Evolutionary conservation across 2,797 vertebrate genomes (phyloP).

Genomic region (Danio kyathit): DNA sequence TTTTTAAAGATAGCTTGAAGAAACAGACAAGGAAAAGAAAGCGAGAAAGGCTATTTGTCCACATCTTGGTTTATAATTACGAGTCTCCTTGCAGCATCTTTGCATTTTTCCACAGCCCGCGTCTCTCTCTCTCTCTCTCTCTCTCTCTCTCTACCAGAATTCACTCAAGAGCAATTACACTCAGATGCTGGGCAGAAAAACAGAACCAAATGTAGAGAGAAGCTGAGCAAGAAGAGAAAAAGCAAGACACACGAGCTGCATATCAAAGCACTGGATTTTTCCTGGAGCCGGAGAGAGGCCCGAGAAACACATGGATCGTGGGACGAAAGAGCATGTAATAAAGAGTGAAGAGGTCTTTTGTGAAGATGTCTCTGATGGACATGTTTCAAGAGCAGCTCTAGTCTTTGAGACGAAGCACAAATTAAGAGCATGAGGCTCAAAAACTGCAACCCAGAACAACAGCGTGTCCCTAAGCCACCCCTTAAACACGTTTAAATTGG

Average conservation of each 20-base stretch:
- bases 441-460: background rate
- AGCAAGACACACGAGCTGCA: conserved; percentile 35
- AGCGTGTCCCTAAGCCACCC: conserved; percentile 7
- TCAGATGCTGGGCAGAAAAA: conserved; percentile 22
- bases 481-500: background rate
- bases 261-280: conserved; percentile 24
- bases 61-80: conserved; percentile 32
- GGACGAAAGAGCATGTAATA: conserved; percentile 7
- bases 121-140: background rate
- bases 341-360: background rate
- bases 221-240: conserved; percentile 15
- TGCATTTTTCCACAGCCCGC: conserved; percentile 26
- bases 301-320: background rate
- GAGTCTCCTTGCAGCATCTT: conserved; percentile 25
- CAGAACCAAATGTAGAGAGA: conserved; percentile 18
- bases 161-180: conserved; percentile 45
- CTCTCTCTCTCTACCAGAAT: background rate
- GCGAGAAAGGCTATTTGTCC: conserved; percentile 3
- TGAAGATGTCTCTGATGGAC: conserved; percentile 16
- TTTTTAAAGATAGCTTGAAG: background rate
- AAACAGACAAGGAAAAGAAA: conserved; percentile 2
- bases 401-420: background rate
- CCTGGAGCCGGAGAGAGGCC: conserved; percentile 15
- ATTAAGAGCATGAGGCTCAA: background rate
- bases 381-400: conserved; percentile 7